Percentiles rank a stretch among this genome's conserved stretches.
Conservation (phyloP, 2,797 vertebrate species). For the Eremophila alpestris region DNA sequence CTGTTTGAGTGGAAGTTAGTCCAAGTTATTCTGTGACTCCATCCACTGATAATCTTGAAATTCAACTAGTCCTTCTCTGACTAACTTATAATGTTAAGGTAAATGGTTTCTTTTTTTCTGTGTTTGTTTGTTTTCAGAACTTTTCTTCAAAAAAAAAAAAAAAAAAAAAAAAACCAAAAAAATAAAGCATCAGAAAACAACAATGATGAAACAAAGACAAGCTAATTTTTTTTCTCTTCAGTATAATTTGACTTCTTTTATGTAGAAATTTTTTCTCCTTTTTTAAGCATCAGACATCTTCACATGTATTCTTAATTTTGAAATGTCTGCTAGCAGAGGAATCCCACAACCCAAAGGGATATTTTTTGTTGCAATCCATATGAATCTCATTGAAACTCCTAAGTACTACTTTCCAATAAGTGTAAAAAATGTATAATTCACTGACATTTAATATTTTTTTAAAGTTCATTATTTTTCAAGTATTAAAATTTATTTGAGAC, state of each 20-base stretch:
- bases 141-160: background rate
- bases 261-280: background rate
- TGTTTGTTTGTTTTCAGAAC: background rate
- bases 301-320: background rate
- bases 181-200: background rate
- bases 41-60: background rate
- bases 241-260: background rate
- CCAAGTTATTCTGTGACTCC: background rate
- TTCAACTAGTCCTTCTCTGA: background rate
- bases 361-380: background rate
- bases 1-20: background rate
- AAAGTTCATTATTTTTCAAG: background rate
- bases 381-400: background rate
- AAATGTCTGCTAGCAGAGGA: background rate
- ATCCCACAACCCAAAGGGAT: rapidly evolving
- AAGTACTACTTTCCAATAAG: background rate
- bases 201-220: background rate
- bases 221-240: background rate
- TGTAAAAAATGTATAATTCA: background rate
- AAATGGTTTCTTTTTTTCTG: background rate
- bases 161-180: too few species aligned
- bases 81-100: background rate
- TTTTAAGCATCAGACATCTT: background rate
- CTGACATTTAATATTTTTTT: background rate
- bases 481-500: background rate